Evolutionary conservation across 2,797 vertebrate genomes (phyloP).

Genomic region (Syngnathus acus): DNA sequence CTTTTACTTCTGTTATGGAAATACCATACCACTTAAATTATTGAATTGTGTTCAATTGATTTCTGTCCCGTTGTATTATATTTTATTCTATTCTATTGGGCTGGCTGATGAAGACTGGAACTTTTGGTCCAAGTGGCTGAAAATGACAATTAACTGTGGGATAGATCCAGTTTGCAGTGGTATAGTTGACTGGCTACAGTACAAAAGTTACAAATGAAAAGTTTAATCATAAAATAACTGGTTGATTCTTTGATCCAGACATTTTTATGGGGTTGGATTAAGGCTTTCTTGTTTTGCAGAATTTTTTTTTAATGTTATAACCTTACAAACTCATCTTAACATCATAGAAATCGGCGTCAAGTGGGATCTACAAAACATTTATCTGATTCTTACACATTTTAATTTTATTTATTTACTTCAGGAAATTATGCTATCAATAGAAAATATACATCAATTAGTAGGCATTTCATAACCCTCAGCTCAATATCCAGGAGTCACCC

Average conservation of each 20-base stretch:
- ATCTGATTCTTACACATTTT: constrained; percentile 11
- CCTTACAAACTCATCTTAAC: constrained; percentile 12
- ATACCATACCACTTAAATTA: constrained; percentile 10
- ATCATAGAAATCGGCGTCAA: constrained; percentile 9
- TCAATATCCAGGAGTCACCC: constrained; percentile 45
- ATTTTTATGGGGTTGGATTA: neutral
- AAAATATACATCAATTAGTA: constrained; percentile 42
- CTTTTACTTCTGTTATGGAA: constrained; percentile 32
- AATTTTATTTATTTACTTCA: constrained; percentile 13
- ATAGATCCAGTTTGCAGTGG: neutral
- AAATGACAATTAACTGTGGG: neutral
- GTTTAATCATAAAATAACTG: neutral
- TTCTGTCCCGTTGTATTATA: constrained; percentile 27
- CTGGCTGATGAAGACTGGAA: constrained; percentile 12
- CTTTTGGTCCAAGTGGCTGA: neutral
- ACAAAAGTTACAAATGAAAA: neutral
- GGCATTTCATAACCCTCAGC: constrained; percentile 25
- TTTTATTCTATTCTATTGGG: constrained; percentile 36
- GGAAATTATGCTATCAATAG: constrained; percentile 24
- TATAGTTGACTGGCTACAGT: neutral
- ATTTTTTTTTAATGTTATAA: constrained; percentile 8
- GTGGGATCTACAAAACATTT: constrained; percentile 17
- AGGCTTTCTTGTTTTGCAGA: constrained; percentile 2
- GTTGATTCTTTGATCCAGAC: no score
- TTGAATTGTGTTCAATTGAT: constrained; percentile 12